Evolutionary conservation across 2,113 vertebrate species (phyloP).

Genomic region (Periophthalmus modestus): DNA sequence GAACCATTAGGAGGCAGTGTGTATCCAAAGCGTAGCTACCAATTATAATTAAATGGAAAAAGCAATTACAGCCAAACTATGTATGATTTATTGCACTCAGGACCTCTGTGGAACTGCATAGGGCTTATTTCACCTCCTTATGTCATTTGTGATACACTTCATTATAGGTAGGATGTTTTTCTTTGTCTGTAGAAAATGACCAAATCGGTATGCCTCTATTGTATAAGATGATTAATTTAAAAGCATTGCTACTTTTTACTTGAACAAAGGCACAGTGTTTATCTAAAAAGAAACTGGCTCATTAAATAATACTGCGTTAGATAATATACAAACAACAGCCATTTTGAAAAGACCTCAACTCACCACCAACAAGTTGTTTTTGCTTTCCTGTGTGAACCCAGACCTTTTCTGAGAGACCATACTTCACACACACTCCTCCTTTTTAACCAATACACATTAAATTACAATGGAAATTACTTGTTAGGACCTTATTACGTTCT

Average conservation of each 20-base stretch:
- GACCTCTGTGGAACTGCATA: conserved; percentile 10
- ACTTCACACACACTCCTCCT: conserved; percentile 6
- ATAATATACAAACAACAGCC: not conserved
- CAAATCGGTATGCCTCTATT: not conserved
- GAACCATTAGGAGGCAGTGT: conserved; percentile 42
- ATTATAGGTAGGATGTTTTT: conserved; percentile 8
- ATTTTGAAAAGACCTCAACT: not conserved
- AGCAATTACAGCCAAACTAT: conserved; percentile 18
- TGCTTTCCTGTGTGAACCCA: conserved; percentile 5
- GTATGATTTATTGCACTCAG: conserved; percentile 11
- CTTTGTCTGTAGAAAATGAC: not conserved
- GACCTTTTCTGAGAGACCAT: conserved; percentile 24
- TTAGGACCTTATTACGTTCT: not conserved
- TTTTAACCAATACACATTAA: not conserved
- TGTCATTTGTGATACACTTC: conserved; percentile 10
- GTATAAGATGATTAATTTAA: conserved; percentile 4
- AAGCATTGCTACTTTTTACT: not conserved
- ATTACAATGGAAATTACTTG: not conserved
- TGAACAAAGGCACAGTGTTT: not conserved
- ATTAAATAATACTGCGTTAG: not conserved
- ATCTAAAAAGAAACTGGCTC: not conserved
- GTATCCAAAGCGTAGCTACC: not conserved
- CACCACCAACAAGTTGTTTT: conserved; percentile 4
- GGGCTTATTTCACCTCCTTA: conserved; percentile 12
- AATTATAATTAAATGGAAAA: conserved; percentile 11